Evolutionary conservation across 2,797 vertebrate species (phyloP), one percentile per base, ranked within the genome.

Genomic region (Protonibea diacanthus): DNA sequence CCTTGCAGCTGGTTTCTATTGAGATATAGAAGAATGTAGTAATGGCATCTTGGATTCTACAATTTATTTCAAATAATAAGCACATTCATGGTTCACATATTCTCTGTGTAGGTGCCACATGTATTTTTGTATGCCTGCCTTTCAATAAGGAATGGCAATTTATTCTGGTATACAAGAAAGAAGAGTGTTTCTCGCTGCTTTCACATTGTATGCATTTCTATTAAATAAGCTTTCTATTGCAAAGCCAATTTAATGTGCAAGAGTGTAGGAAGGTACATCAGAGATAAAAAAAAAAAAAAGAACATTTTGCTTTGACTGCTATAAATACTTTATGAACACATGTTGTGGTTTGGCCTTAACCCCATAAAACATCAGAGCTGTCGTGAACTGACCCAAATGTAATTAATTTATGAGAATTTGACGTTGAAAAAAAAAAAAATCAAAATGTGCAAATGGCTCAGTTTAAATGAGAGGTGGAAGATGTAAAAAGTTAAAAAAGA

Each of bases 401-500:
- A 45, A 83, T 71, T 29, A 40, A 67, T 79, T 76, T 4, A 71
- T 18, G 12, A 27, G 2, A 68, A 47, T 71, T 64, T 71, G 49
- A 47, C 29, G 59, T 11, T 1, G 17, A 49, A 17, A 53, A 72
- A 67, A 49, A 27, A 27, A 27, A 27, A 27, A 56, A 21, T 2
- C 20, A 71, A 75, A 74, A 60, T 3, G 48, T 58, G 57, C 72
- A 78, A 71, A 73, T 62, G 58, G 20, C 20, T 78, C 17, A 15
- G 25, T 67, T 76, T 53, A 78, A 86, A 79, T 71, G 49, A 67
- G 68, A 81, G 42, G 53, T 18, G 49, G 52, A 38, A 71, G 27
- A 77, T 81, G 71, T 69, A 38, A 85, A 71, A 73, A 73, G 61
- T 59, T 72, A 57, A 76, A 44, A 38, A 79, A 52, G 59, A 89